phyloP scores from a whole-genome alignment of 2,113 vertebrate genomes.

The Ia io region DNA sequence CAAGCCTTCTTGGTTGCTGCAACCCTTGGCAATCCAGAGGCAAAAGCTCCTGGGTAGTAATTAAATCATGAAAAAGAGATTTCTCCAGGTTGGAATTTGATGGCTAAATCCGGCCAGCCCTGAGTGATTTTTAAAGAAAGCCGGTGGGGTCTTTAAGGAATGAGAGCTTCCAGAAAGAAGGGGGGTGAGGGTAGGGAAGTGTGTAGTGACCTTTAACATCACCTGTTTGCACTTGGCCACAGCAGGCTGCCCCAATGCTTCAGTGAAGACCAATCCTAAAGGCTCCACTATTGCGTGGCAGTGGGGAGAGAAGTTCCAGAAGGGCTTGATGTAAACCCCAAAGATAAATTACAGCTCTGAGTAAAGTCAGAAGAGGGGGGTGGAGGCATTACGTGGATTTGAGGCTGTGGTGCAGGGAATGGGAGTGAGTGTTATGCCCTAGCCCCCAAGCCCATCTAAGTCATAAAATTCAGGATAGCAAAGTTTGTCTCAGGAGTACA shows the following conservation, averaged over 20 bases:
- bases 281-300: background rate
- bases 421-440: background rate
- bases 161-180: background rate
- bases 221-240: background rate
- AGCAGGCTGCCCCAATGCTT: background rate
- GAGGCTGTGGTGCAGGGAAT: background rate
- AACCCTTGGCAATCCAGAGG: background rate
- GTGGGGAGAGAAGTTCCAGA: background rate
- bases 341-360: background rate
- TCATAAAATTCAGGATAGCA: background rate
- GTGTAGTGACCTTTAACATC: background rate
- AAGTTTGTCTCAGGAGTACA: background rate
- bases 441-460: background rate
- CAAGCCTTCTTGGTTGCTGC: background rate
- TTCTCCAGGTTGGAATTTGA: background rate
- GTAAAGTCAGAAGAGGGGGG: background rate
- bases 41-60: background rate
- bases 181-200: no score
- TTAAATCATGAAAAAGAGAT: background rate
- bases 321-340: background rate
- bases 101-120: background rate
- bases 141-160: rapidly evolving
- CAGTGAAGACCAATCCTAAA: background rate
- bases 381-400: background rate
- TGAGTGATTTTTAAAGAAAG: conserved; percentile 16